Evolutionary conservation across 2,113 vertebrate species (phyloP).

Genomic region (Glaucidium brasilianum): DNA sequence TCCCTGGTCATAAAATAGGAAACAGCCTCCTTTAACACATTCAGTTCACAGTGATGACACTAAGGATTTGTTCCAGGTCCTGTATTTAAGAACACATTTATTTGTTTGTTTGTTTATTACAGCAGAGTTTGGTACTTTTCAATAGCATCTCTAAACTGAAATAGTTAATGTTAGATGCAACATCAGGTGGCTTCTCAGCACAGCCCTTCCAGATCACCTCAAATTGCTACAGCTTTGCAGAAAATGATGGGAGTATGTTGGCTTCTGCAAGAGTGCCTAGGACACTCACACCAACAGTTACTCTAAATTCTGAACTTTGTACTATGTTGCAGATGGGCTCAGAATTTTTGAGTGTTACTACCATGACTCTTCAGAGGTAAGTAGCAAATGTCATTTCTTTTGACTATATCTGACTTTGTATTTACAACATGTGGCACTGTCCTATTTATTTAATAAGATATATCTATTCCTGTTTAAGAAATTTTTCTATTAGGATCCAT

Average conservation of each 20-base stretch:
- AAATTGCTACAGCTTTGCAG: background rate
- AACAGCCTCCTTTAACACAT: background rate
- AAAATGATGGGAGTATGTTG: background rate
- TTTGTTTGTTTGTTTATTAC: background rate
- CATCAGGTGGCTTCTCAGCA: background rate
- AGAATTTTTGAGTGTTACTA: background rate
- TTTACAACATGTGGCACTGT: background rate
- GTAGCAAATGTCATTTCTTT: background rate
- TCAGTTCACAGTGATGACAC: background rate
- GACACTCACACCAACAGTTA: background rate
- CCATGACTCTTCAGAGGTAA: background rate
- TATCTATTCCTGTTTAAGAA: background rate
- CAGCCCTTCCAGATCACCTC: background rate
- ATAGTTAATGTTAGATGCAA: background rate
- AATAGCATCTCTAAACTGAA: background rate
- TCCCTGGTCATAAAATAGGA: background rate
- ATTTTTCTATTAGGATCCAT: constrained; percentile 5
- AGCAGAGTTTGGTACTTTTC: background rate
- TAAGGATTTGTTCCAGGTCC: background rate
- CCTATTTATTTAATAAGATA: constrained; percentile 7
- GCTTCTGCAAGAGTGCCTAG: background rate
- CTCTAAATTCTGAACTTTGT: background rate
- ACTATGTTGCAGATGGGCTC: accelerated
- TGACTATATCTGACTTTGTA: background rate
- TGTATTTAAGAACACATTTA: background rate